Evolutionary conservation across 2,888 invertebrate genomes (phyloP).

Genomic region (Zygothrica quintamaculata): DNA sequence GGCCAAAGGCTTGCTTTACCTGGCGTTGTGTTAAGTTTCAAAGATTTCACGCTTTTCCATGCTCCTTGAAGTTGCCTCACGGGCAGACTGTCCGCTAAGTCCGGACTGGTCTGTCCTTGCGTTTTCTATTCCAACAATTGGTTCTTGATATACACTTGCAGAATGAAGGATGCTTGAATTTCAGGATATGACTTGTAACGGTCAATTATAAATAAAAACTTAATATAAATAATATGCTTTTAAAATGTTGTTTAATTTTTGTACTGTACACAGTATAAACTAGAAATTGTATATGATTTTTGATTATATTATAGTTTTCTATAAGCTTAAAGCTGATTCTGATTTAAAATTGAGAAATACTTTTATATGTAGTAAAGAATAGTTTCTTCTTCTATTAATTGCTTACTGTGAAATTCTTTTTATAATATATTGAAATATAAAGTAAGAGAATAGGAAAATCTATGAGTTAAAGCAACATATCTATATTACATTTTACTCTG

Average conservation of each 20-base stretch:
- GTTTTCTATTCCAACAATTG: constrained; percentile 33
- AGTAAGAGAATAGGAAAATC: constrained; percentile 21
- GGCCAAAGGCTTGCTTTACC: constrained; percentile 41
- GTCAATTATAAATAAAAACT: too few relatives aligned
- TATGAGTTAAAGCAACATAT: constrained; percentile 1
- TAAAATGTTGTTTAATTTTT: too few relatives aligned
- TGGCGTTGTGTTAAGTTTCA: constrained; percentile 49
- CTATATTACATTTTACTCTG: constrained; percentile 20
- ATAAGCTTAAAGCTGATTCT: constrained; percentile 8
- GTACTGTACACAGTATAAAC: too few relatives aligned
- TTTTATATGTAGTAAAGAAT: too few relatives aligned
- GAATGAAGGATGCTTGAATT: too few relatives aligned
- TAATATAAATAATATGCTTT: too few relatives aligned
- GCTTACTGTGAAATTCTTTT: too few relatives aligned
- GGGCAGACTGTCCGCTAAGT: neutral
- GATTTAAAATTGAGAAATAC: too few relatives aligned
- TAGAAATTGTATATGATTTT: constrained; percentile 15
- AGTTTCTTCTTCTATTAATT: too few relatives aligned
- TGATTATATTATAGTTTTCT: constrained; percentile 15
- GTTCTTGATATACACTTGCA: constrained; percentile 33
- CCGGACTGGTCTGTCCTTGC: constrained; percentile 6
- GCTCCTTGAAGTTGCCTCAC: neutral
- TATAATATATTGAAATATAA: too few relatives aligned
- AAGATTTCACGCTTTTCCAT: constrained; percentile 22
- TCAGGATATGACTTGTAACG: too few relatives aligned